Conservation (phyloP, 2,113 vertebrate species). For the Mormoops blainvillei region DNA sequence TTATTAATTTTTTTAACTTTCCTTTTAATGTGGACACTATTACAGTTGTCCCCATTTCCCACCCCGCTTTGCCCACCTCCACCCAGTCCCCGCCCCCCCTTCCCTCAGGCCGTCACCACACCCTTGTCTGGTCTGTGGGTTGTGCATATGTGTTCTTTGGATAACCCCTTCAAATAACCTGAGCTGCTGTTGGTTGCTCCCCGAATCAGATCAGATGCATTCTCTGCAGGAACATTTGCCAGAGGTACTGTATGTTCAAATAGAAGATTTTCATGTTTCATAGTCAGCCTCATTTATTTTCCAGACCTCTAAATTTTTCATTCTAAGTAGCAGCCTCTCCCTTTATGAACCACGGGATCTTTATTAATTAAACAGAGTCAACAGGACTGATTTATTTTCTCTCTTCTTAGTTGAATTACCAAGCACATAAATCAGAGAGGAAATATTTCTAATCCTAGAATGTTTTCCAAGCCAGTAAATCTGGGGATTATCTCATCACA, state of each 20-base stretch:
- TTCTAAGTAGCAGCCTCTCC: slow-evolving; percentile 30
- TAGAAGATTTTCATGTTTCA: slow-evolving; percentile 14
- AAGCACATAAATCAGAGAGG: slow-evolving; percentile 63
- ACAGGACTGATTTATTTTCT: slow-evolving; percentile 45
- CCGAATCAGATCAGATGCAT: slow-evolving; percentile 60
- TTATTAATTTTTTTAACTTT: not conserved
- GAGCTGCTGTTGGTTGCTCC: slow-evolving; percentile 52
- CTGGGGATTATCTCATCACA: slow-evolving; percentile 80
- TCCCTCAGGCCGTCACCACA: no score
- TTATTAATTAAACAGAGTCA: slow-evolving; percentile 63
- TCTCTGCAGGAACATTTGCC: slow-evolving; percentile 36
- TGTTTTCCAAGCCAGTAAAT: slow-evolving; percentile 80
- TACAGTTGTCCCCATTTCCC: no score
- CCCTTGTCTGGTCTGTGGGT: no score
- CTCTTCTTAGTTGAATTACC: slow-evolving; percentile 61
- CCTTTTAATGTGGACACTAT: no score
- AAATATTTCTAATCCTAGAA: slow-evolving; percentile 77
- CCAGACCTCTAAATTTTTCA: slow-evolving; percentile 55
- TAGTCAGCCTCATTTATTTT: slow-evolving; percentile 40
- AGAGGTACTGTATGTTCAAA: slow-evolving; percentile 20
- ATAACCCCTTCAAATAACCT: slow-evolving; percentile 1
- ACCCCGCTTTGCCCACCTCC: no score
- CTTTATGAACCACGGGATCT: slow-evolving; percentile 26
- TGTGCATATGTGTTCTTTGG: no score
- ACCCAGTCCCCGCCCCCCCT: no score